phyloP scores from a whole-genome alignment of 2,888 invertebrate genomes.

The Heliconius ethilla region DNA sequence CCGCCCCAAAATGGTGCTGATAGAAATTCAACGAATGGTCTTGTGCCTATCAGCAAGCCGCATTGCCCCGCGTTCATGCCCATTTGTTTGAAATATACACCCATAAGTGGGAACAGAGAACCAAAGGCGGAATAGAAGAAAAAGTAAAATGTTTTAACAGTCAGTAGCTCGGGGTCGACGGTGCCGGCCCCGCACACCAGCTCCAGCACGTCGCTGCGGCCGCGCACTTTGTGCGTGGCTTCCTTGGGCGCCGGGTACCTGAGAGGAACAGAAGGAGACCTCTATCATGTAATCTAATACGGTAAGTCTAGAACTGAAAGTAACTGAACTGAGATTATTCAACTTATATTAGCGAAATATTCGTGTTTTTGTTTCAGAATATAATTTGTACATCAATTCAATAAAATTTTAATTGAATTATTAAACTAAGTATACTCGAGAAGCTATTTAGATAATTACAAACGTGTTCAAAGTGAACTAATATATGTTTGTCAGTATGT shows the following conservation, averaged over 20 bases:
- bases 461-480: no score
- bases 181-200: conserved; percentile 88
- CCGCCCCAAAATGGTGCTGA: conserved; percentile 99
- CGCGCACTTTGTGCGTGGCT: conserved; percentile 94
- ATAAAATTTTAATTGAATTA: no score
- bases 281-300: background rate
- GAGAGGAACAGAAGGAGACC: conserved; percentile 27
- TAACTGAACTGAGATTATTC: no score
- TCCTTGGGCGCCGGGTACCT: conserved; percentile 94
- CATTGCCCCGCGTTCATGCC: conserved; percentile 99
- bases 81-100: conserved; percentile 99
- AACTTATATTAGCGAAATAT: no score
- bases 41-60: conserved; percentile 95
- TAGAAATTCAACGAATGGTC: conserved; percentile 98
- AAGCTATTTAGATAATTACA: no score
- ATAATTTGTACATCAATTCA: no score
- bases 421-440: no score
- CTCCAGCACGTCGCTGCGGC: conserved; percentile 92
- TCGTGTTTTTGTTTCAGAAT: no score
- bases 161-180: conserved; percentile 94
- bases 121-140: conserved; percentile 99
- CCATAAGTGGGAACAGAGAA: conserved; percentile 98
- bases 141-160: conserved; percentile 99
- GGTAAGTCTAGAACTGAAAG: no score
- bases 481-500: no score